Evolutionary conservation across 2,113 vertebrate species (phyloP).

Genomic region (Microtus richardsoni): DNA sequence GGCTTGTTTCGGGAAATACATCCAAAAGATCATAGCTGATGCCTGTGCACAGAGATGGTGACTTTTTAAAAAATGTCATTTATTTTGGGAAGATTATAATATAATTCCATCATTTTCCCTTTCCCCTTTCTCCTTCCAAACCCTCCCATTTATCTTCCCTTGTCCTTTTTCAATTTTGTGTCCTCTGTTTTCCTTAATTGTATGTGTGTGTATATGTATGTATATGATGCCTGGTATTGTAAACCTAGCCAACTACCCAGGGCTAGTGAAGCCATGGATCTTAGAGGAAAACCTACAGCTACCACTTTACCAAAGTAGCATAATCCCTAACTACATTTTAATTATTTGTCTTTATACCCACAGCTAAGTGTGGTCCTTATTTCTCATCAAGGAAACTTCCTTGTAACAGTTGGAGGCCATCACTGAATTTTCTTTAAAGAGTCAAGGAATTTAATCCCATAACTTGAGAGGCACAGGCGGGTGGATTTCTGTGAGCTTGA

Average conservation of each 20-base stretch:
- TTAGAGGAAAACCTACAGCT: background rate
- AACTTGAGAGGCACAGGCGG: background rate
- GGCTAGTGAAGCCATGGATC: background rate
- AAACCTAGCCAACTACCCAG: background rate
- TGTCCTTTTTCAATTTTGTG: background rate
- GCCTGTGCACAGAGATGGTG: background rate
- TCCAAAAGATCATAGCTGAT: background rate
- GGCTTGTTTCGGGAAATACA: background rate
- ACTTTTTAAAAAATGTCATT: background rate
- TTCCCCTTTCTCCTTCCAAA: background rate
- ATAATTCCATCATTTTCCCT: background rate
- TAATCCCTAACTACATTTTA: background rate
- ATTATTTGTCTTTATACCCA: background rate
- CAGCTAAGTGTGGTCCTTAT: background rate
- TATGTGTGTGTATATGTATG: background rate
- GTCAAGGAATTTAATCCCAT: background rate
- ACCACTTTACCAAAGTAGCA: background rate
- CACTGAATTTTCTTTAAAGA: background rate
- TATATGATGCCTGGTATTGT: background rate
- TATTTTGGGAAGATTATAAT: background rate
- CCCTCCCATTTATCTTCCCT: background rate
- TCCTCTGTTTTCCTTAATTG: background rate
- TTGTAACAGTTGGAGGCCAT: background rate
- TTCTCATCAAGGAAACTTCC: background rate
- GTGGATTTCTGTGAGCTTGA: background rate